These are phyloP conservation scores for Dufourea novaeangliae DNA, from an alignment of 1,140 invertebrate genomes.

Conservation along the genomic window DNA sequence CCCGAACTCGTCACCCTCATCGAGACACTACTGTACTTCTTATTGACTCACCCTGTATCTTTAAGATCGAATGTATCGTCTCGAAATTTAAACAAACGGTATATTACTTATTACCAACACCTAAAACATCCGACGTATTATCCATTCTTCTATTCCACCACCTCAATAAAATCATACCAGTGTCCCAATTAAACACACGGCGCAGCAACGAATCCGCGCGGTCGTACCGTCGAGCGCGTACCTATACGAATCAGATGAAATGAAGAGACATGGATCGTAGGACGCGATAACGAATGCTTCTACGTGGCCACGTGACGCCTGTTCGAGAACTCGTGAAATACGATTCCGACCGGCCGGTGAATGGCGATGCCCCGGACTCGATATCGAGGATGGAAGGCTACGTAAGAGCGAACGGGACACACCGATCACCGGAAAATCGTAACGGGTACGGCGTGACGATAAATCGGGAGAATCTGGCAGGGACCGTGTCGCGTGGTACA, in stretches of 20 bases:
- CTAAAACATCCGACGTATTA: too few relatives aligned
- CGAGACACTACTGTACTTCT: too few relatives aligned
- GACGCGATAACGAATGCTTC: constrained; percentile 7
- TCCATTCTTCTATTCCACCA: too few relatives aligned
- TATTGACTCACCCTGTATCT: too few relatives aligned
- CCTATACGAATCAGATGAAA: constrained; percentile 39
- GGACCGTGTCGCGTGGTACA: constrained; percentile 30
- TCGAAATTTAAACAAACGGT: too few relatives aligned
- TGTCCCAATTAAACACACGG: too few relatives aligned
- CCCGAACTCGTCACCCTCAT: too few relatives aligned
- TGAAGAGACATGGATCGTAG: constrained; percentile 24
- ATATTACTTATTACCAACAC: too few relatives aligned
- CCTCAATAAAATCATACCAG: too few relatives aligned
- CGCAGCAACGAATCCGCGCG: too few relatives aligned
- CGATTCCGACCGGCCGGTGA: constrained; percentile 37
- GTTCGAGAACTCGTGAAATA: constrained; percentile 45
- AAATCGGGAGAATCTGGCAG: constrained; percentile 49
- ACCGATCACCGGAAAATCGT: constrained; percentile 16
- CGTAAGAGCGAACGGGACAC: too few relatives aligned
- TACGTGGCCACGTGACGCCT: neutral
- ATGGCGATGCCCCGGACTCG: constrained; percentile 31
- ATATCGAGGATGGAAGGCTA: constrained; percentile 19
- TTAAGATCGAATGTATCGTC: too few relatives aligned
- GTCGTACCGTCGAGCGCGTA: neutral
- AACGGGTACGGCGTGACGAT: constrained; percentile 32